These are phyloP conservation scores for Falco punctatus DNA, from an alignment of 2,113 vertebrate species.

Conservation along the genomic window DNA sequence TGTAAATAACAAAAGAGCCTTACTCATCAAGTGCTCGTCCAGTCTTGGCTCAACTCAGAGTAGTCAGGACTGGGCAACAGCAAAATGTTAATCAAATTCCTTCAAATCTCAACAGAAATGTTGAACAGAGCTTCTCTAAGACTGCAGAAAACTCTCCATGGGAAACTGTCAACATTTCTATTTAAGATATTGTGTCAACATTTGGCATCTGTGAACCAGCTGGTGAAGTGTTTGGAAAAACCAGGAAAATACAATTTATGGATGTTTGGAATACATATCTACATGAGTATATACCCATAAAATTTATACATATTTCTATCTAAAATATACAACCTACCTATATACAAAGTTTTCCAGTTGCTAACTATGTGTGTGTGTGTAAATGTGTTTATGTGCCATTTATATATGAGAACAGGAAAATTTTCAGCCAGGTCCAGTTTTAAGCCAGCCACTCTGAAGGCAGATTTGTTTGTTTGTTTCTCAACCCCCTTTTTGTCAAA, in stretches of 20 bases:
- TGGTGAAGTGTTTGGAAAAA: not conserved
- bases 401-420: not conserved
- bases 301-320: not conserved
- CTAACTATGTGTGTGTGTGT: not conserved
- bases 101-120: not conserved
- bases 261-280: not conserved
- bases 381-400: not conserved
- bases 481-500: not conserved
- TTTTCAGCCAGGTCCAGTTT: not conserved
- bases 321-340: not conserved
- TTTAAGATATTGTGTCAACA: conserved; percentile 1
- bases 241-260: not conserved
- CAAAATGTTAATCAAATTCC: conserved; percentile 50
- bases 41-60: not conserved
- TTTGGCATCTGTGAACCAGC: conserved; percentile 17
- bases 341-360: not conserved
- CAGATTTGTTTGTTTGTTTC: not conserved
- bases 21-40: conserved; percentile 30
- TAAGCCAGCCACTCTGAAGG: not conserved
- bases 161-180: conserved; percentile 18
- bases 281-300: not conserved
- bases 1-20: conserved; percentile 68
- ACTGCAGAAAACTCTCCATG: not conserved
- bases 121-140: not conserved
- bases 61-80: conserved; percentile 6